A percentile compares a stretch with the other conserved stretches of the same genome.
These are phyloP conservation scores for Rhingia rostrata DNA, from an alignment of 2,888 invertebrate genomes.

Conservation along the genomic window DNA sequence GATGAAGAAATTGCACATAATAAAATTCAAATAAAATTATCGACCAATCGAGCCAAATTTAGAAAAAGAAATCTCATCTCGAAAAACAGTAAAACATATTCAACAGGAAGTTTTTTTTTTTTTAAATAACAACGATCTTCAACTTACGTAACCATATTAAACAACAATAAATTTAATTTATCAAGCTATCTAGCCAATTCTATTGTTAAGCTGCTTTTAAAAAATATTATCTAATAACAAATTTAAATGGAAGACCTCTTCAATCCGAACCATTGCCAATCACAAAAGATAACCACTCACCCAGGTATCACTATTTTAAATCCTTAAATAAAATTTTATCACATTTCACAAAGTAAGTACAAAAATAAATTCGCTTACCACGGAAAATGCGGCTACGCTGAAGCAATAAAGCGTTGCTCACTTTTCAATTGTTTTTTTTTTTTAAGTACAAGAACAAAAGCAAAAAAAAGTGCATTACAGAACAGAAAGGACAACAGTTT, in stretches of 20 bases:
- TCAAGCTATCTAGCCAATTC: background rate
- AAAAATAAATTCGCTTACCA: slow-evolving; percentile 48
- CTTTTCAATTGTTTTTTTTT: slow-evolving; percentile 12
- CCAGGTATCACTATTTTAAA: slow-evolving; percentile 15
- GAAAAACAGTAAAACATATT: too few relatives aligned
- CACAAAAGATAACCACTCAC: slow-evolving; percentile 56
- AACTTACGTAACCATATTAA: background rate
- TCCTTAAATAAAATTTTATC: slow-evolving; percentile 30
- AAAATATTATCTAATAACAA: background rate
- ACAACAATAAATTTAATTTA: background rate
- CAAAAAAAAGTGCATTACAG: slow-evolving; percentile 68
- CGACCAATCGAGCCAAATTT: too few relatives aligned
- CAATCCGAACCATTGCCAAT: slow-evolving; percentile 60
- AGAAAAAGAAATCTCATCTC: too few relatives aligned
- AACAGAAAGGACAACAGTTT: slow-evolving; percentile 72
- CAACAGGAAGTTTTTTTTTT: too few relatives aligned
- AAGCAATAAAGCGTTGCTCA: slow-evolving; percentile 68
- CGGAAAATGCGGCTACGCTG: slow-evolving; percentile 60
- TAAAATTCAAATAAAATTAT: too few relatives aligned
- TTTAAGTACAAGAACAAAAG: slow-evolving; percentile 67
- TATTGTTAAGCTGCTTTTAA: background rate
- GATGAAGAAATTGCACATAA: too few relatives aligned
- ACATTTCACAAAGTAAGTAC: slow-evolving; percentile 37
- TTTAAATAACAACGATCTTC: too few relatives aligned
- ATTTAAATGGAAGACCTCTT: slow-evolving; percentile 40